Evolutionary conservation across 1,140 invertebrate genomes (phyloP).

Genomic region (Tenebrio molitor): DNA sequence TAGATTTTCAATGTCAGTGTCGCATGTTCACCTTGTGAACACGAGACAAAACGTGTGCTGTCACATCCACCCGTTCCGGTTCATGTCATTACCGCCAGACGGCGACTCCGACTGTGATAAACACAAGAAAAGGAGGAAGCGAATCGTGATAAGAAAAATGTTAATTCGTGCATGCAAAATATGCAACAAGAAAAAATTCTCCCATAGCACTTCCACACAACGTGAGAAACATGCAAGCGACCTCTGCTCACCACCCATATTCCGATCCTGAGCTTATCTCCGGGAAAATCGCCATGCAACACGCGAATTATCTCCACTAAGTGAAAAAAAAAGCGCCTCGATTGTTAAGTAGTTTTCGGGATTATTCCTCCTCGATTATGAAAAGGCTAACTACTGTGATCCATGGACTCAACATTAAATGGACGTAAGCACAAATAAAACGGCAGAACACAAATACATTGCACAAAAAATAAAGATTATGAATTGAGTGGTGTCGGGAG

Average conservation of each 20-base stretch:
- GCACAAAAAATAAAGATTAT: conserved; percentile 62
- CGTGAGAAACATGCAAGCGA: conserved; percentile 4
- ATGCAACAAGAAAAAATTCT: not conserved
- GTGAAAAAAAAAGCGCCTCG: not conserved
- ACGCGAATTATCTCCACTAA: conserved; percentile 9
- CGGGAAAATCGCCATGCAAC: conserved; percentile 15
- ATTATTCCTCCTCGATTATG: not conserved
- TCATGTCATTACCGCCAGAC: conserved; percentile 9
- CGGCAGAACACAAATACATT: conserved; percentile 52
- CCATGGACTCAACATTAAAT: conserved; percentile 34
- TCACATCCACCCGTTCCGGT: not conserved
- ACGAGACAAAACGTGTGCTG: conserved; percentile 11
- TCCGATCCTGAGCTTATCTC: not conserved
- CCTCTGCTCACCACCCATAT: not conserved
- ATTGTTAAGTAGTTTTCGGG: not conserved
- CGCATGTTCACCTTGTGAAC: conserved; percentile 33
- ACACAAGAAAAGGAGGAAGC: conserved; percentile 16
- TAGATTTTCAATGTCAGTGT: conserved; percentile 16
- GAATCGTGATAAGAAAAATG: conserved; percentile 3
- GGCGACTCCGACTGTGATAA: not conserved
- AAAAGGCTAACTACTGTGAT: conserved; percentile 24
- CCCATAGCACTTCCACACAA: not conserved
- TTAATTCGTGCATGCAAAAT: conserved; percentile 6
- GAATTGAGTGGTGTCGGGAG: conserved; percentile 42
- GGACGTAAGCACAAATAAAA: conserved; percentile 33